Evolutionary conservation across 1,140 invertebrate species (phyloP).

Genomic region (Drosophila nannoptera): DNA sequence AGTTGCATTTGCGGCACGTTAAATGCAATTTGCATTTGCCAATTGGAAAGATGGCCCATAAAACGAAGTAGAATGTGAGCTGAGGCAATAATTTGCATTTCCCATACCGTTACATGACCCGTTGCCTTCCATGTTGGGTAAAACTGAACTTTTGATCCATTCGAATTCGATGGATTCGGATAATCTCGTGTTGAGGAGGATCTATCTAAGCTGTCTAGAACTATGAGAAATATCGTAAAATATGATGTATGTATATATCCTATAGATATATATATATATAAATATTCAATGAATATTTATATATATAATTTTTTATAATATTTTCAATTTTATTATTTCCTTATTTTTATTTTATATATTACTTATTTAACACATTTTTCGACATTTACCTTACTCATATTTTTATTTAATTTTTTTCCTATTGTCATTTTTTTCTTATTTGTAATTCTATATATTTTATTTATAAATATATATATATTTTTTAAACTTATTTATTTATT

Average conservation of each 20-base stretch:
- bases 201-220: too few species aligned
- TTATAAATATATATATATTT: neutral
- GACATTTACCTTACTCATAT: neutral
- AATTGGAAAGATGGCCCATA: slow-evolving; percentile 1
- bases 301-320: slow-evolving; percentile 1
- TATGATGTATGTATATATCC: neutral
- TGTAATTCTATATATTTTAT: neutral
- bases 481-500: neutral
- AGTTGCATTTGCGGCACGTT: neutral
- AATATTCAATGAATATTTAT: neutral
- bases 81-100: neutral
- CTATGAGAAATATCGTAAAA: neutral
- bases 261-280: neutral
- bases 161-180: too few species aligned
- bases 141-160: too few species aligned
- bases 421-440: neutral
- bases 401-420: neutral
- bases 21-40: slow-evolving; percentile 24
- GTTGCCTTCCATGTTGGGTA: too few species aligned
- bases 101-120: too few species aligned
- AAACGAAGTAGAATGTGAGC: neutral
- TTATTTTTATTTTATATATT: neutral
- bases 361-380: neutral
- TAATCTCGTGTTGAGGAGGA: too few species aligned
- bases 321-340: neutral